Evolutionary conservation across 1,140 invertebrate species (phyloP).

Genomic region (Stegodyphus dumicola): DNA sequence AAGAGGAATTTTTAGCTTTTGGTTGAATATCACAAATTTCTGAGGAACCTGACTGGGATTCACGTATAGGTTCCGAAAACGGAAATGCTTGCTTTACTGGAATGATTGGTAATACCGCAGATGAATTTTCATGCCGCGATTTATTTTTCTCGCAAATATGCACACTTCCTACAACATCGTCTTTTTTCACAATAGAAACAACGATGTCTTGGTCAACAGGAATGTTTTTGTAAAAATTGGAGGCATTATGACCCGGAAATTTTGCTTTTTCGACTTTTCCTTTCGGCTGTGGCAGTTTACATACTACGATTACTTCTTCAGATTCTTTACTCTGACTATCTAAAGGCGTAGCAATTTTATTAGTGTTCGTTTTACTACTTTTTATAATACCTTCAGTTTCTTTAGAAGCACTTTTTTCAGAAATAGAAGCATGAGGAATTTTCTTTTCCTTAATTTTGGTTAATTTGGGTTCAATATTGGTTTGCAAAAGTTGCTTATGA

Average conservation of each 20-base stretch:
- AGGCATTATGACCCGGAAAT: not conserved
- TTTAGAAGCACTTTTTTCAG: not conserved
- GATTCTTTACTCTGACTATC: constrained; percentile 5
- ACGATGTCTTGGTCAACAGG: constrained; percentile 25
- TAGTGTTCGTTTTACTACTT: not conserved
- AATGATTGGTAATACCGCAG: not conserved
- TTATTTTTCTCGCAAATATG: not conserved
- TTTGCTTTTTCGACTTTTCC: not conserved
- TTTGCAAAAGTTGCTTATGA: not conserved
- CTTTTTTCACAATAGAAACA: constrained; percentile 27
- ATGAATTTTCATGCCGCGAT: not conserved
- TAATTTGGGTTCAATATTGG: not conserved
- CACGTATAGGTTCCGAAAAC: not conserved
- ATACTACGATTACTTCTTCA: constrained; percentile 44
- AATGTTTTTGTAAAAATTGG: constrained; percentile 12
- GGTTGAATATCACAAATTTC: not conserved
- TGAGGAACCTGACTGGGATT: too few species aligned
- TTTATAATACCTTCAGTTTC: not conserved
- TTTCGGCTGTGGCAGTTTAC: constrained; percentile 44
- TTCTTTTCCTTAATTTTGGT: not conserved
- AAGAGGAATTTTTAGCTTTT: too few species aligned
- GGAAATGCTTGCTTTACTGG: not conserved
- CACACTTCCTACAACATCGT: not conserved
- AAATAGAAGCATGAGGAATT: not conserved
- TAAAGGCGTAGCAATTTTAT: not conserved